Base-by-base conservation (phyloP, 2,113 vertebrate genomes). In the Rhinoptilus africanus region DNA sequence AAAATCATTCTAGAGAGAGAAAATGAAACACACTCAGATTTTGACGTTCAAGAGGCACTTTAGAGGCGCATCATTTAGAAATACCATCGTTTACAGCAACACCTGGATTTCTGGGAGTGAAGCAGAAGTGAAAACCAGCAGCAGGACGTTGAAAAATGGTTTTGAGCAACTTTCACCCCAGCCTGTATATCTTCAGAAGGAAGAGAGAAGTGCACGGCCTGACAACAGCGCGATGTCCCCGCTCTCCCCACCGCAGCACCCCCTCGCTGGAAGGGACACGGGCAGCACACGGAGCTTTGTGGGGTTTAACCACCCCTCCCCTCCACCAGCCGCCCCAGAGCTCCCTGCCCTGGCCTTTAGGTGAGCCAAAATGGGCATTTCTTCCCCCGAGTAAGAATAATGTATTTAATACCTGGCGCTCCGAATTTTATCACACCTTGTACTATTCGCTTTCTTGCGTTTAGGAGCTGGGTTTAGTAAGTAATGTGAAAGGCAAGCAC, bases 11-110 rank as follows among this genome's bases (percentile, higher is more conserved):
- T 2, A 4, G 53, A 45, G 71, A 39, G 3, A 77, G 11, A 77
- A 87, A 14, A 60, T 2, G 8, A 63, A 75, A 34, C 14, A 9
- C 1, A 6, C 21, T 10, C 19, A n/a, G 34, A 35, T n/a, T n/a
- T 0, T 81, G 17, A 21, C 7, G 28, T 8, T 77, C 9, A 37
- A 37, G 72, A 43, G 39, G 37, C 4, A 8, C 50, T 77, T 24
- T 4, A 57, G 21, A 68, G n/a, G 11, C 9, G 62, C 45, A 59
- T 12, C 17, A 5, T 20, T 39, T 64, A 43, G 51, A 48, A 88
- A 47, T 4, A 13, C 8, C 27, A 14, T 4, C 2, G 0, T 32
- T 92, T 32, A 3, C 1, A 57, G 66, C 0, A 4, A 27, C 3
- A 27, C 7, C 50, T 53, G 53, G 8, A 4, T 72, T 68, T 60